Percentiles rank a stretch among this genome's conserved stretches.
Evolutionary conservation across 1,140 invertebrate species (phyloP).

Genomic region (Zaprionus ornatus): DNA sequence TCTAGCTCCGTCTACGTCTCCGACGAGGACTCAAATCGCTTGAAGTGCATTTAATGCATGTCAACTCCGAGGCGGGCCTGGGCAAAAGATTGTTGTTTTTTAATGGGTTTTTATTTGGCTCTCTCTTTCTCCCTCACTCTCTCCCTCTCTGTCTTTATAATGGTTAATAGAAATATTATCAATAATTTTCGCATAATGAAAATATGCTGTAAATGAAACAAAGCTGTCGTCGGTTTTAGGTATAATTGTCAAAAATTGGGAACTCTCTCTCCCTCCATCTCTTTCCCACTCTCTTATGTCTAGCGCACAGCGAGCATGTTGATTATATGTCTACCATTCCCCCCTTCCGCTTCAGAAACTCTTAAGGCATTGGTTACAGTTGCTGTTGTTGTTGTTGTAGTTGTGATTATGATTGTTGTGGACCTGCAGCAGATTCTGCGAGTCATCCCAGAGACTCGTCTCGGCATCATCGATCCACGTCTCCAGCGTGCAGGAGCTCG

Average conservation of each 20-base stretch:
- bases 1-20: background rate
- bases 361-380: constrained; percentile 71
- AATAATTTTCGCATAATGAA: background rate
- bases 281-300: background rate
- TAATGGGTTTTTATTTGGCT: constrained; percentile 61
- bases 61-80: constrained; percentile 41
- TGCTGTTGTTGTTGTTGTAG: constrained; percentile 32
- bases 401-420: background rate
- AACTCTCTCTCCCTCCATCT: background rate
- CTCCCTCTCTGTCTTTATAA: background rate
- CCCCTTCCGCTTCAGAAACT: constrained; percentile 50
- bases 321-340: background rate
- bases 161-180: background rate
- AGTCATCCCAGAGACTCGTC: constrained; percentile 48
- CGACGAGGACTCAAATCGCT: constrained; percentile 38
- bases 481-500: constrained; percentile 78
- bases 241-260: constrained; percentile 19
- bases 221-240: background rate
- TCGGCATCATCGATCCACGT: constrained; percentile 81
- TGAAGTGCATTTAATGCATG: constrained; percentile 79
- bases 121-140: background rate
- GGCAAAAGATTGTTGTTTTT: constrained; percentile 40
- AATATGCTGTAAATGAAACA: constrained; percentile 5
- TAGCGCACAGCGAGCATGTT: background rate
- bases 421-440: constrained; percentile 43